These are phyloP conservation scores for Tolypeutes matacus DNA, from an alignment of 2,797 vertebrate genomes.

Conservation along the genomic window DNA sequence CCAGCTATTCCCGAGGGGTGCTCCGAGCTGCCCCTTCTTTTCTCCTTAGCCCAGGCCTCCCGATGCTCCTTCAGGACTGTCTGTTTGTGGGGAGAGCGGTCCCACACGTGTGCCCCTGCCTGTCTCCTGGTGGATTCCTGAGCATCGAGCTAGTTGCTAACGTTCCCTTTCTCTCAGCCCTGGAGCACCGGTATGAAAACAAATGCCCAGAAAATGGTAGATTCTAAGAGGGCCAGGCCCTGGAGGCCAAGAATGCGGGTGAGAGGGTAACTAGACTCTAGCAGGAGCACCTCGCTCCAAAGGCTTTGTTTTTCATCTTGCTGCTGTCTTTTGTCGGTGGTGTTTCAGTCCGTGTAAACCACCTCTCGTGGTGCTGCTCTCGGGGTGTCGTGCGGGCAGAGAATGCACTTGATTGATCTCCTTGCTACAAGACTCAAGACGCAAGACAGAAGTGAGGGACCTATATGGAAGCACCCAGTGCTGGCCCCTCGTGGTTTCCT, in stretches of 20 bases:
- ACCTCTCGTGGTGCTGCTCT: neutral
- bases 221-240: neutral
- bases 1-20: neutral
- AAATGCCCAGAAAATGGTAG: neutral
- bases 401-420: no score
- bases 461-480: no score
- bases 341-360: neutral
- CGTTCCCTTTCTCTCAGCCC: neutral
- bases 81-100: no score
- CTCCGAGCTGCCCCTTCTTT: neutral
- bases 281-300: neutral
- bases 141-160: neutral
- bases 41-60: neutral
- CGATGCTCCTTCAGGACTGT: neutral
- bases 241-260: rapidly evolving
- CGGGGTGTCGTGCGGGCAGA: neutral
- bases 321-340: neutral
- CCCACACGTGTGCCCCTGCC: neutral
- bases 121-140: neutral
- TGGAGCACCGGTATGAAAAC: neutral
- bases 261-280: neutral
- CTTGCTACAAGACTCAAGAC: no score
- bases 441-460: no score
- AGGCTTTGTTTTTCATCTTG: neutral
- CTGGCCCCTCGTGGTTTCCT: no score